Base-by-base conservation (phyloP, 2,113 vertebrate species). In the Tympanuchus pallidicinctus region DNA sequence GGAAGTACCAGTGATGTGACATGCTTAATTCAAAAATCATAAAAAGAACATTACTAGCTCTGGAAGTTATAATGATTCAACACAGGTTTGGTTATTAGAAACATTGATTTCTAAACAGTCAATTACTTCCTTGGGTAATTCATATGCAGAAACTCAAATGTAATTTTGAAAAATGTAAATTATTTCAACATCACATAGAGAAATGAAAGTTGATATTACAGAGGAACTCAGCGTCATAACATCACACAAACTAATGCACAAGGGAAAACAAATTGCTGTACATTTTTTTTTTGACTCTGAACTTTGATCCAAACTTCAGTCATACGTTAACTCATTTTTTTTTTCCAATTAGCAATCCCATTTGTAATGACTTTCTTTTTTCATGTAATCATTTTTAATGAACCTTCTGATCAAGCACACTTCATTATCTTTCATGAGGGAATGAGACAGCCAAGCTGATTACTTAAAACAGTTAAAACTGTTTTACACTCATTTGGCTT, bases 201-300 rank as follows among this genome's bases (percentile, higher is more conserved):
- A 86, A 96, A 92, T 83, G 59, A 81, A 88, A 94, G 90, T 76
- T 96, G 94, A 83, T 93, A 88, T 92, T 95, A 79, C 82, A 59
- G 81, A 88, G 84, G 90, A 71, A 95, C 88, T 97, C 96, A 96
- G 59, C 92, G 90, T 94, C 85, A 77, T 89, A 96, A 96, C 27
- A 95, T 91, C 82, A 91, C 69, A 91, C 47, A 86, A 89, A 81
- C 69, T 78, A 88, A 91, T 92, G 69, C 88, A 89, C 82, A 84
- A 24, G 89, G 92, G 90, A 95, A 96, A 94, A 92, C 85, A 97
- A 97, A 96, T 93, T 38, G 16, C 78, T 89, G 76, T 47, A 81
- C 54, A 72, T 94, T 88, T 95, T 93, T 93, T 60, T 60, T 94
- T 88, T 93, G 47, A 91, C 66, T 93, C 79, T 78, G 74, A 92